A percentile compares a stretch with the other conserved stretches of the same genome.
Conservation (phyloP, 2,113 vertebrate species). For the Sialia sialis region DNA sequence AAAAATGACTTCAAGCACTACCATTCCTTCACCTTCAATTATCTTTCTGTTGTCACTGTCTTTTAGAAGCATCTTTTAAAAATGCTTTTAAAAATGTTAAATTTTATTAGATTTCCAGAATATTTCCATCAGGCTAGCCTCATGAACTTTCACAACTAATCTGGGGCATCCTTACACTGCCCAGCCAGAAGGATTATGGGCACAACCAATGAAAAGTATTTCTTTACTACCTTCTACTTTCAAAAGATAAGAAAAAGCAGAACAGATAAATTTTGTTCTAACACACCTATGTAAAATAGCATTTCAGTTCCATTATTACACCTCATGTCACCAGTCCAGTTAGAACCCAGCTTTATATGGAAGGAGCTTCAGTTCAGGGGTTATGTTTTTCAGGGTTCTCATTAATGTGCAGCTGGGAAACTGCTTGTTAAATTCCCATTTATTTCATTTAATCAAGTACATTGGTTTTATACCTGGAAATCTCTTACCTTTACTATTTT, state of each 20-base stretch:
- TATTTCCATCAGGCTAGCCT: not conserved
- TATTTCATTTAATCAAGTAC: not conserved
- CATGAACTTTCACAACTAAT: not conserved
- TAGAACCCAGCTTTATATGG: not conserved
- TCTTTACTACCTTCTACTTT: not conserved
- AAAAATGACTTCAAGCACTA: not conserved
- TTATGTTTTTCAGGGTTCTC: not conserved
- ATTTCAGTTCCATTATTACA: not conserved
- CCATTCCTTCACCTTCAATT: not conserved
- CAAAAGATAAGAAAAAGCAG: not conserved
- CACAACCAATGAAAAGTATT: not conserved
- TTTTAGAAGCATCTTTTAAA: not conserved
- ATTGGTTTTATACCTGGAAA: not conserved
- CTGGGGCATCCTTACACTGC: not conserved
- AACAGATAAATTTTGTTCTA: not conserved
- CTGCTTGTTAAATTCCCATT: not conserved
- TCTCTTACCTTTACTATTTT: conserved; percentile 94
- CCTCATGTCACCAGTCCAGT: not conserved
- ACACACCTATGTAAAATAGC: not conserved
- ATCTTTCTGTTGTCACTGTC: not conserved
- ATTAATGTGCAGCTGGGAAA: not conserved
- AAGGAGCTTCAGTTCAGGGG: not conserved
- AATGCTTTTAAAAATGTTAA: not conserved
- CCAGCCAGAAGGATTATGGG: not conserved
- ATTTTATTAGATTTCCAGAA: not conserved